phyloP scores from a whole-genome alignment of 2,113 vertebrate genomes.

The Steatornis caripensis region DNA sequence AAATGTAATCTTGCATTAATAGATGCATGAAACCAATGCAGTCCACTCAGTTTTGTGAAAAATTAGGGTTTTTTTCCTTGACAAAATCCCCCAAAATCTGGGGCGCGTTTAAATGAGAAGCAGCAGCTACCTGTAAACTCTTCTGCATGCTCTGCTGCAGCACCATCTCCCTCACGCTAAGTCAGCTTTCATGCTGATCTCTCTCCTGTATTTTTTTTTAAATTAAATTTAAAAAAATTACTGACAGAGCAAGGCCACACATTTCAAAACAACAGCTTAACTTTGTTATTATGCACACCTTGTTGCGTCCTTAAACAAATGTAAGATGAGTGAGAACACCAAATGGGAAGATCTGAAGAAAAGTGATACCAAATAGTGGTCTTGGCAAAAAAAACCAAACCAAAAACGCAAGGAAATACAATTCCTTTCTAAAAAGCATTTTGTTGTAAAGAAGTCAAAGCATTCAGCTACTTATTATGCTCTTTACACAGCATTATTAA shows the following conservation, averaged over 20 bases:
- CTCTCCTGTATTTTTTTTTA: background rate
- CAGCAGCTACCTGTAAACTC: background rate
- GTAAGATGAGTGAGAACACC: background rate
- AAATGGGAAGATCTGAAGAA: background rate
- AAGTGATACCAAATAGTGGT: background rate
- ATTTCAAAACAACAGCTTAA: background rate
- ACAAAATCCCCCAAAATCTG: background rate
- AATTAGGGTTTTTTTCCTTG: background rate
- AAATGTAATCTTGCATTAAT: background rate
- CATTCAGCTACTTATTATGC: background rate
- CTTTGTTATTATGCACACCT: background rate
- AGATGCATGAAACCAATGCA: background rate
- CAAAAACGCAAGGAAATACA: background rate
- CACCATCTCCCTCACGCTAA: background rate
- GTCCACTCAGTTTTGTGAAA: background rate
- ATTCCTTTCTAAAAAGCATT: background rate
- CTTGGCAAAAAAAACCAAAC: background rate
- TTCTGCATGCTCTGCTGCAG: background rate
- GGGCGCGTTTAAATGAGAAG: background rate
- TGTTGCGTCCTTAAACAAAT: background rate
- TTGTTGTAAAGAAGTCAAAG: background rate
- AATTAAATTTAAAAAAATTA: no score
- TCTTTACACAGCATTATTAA: background rate
- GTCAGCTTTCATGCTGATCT: background rate
- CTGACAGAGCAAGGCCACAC: background rate